phyloP scores from a whole-genome alignment of 2,797 vertebrate genomes.

The Psittacula echo region DNA sequence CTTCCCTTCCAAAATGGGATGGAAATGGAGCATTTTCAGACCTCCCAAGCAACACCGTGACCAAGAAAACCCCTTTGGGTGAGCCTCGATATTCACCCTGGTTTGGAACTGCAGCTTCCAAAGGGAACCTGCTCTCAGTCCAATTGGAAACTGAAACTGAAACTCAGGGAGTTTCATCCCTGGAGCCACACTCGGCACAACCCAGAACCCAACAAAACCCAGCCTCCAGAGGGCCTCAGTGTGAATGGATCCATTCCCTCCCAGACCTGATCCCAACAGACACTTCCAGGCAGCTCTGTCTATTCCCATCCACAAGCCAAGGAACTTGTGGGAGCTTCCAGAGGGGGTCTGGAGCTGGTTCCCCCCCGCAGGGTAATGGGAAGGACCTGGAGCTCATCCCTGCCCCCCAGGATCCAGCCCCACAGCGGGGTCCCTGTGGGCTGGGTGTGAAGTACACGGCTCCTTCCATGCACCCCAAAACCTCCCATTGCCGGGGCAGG shows the following conservation, averaged over 20 bases:
- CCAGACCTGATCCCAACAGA: not conserved
- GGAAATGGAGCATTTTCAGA: not conserved
- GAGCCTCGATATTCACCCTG: not conserved
- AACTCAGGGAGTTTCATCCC: not conserved
- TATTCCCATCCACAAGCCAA: not conserved
- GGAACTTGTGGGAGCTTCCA: not conserved
- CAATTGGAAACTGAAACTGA: fast-evolving
- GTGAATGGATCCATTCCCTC: fast-evolving
- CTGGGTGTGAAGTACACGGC: not conserved
- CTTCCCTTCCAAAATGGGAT: not conserved
- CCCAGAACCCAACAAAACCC: not conserved
- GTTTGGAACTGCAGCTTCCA: not conserved
- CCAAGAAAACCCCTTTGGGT: not conserved
- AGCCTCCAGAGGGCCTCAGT: fast-evolving
- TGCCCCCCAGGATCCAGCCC: not conserved
- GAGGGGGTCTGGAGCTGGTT: not conserved
- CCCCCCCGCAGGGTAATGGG: not conserved
- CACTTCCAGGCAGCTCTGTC: not conserved
- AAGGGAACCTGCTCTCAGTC: not conserved
- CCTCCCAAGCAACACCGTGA: fast-evolving
- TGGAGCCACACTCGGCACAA: not conserved
- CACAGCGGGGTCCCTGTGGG: fast-evolving
- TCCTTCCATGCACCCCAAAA: not conserved
- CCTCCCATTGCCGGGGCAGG: not conserved
- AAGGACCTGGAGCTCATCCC: not conserved